Percentiles rank a stretch among this genome's conserved stretches.
Conservation (phyloP, 2,888 invertebrate genomes). For the Aleiodes testaceus region DNA sequence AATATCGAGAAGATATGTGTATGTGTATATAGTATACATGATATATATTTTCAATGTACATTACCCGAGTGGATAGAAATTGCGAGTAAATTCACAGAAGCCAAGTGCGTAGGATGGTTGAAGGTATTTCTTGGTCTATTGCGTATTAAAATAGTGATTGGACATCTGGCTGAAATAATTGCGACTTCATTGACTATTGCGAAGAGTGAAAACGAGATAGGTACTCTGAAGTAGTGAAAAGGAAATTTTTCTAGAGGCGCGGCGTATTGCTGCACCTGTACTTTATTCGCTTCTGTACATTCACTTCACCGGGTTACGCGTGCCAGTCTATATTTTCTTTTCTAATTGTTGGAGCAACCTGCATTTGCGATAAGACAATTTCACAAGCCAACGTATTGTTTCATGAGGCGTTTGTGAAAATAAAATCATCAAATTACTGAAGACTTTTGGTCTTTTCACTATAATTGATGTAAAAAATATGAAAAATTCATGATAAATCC, state of each 20-base stretch:
- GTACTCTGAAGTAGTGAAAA: conserved; percentile 19
- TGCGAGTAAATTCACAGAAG: conserved; percentile 24
- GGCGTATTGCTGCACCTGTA: conserved; percentile 40
- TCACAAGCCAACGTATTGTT: conserved; percentile 11
- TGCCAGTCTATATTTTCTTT: conserved; percentile 44
- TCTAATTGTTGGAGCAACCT: conserved; percentile 55
- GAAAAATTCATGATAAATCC: too few relatives aligned
- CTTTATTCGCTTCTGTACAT: conserved; percentile 47
- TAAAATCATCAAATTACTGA: too few relatives aligned
- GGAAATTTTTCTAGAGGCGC: conserved; percentile 26
- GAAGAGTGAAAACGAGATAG: conserved; percentile 11
- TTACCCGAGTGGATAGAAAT: conserved; percentile 35
- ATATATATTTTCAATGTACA: conserved; percentile 36
- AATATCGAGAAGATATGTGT: conserved; percentile 33
- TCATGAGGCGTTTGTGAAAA: neutral
- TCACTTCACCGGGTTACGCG: conserved; percentile 51
- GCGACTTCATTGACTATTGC: conserved; percentile 9
- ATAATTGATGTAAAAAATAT: neutral
- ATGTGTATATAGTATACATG: neutral
- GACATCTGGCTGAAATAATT: conserved; percentile 4
- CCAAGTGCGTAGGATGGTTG: conserved; percentile 36
- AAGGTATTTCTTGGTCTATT: conserved; percentile 34
- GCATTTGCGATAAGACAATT: conserved; percentile 53
- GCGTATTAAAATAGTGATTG: conserved; percentile 34
- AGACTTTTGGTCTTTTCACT: conserved; percentile 6